Evolutionary conservation across 37 sponge, comb jelly and placozoan species (phyloP).

Genomic region (Crambe crambe): DNA sequence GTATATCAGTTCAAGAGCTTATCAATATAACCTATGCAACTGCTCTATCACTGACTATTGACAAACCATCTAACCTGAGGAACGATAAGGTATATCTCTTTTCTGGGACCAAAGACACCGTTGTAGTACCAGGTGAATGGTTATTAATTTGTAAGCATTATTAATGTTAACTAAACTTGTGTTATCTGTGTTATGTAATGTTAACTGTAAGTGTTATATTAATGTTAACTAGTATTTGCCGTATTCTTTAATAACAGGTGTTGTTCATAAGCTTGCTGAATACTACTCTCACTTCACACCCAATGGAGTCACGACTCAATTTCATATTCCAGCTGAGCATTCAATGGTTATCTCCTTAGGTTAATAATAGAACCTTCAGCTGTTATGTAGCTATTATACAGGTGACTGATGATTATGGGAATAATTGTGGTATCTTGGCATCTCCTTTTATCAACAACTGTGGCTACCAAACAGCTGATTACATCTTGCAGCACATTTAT

Average conservation of each 20-base stretch:
- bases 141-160: not conserved
- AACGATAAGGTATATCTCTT: slow-evolving; percentile 56
- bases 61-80: slow-evolving; percentile 33
- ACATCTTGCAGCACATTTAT: slow-evolving; percentile 74
- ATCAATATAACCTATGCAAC: slow-evolving; percentile 54
- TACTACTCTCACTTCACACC: slow-evolving; percentile 49
- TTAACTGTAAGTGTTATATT: too few species aligned
- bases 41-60: slow-evolving; percentile 50
- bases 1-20: slow-evolving; percentile 60
- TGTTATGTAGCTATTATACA: too few species aligned
- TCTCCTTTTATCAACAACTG: slow-evolving; percentile 85
- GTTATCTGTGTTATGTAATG: not conserved
- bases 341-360: slow-evolving; percentile 34
- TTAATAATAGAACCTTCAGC: too few species aligned
- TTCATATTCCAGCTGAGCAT: slow-evolving; percentile 70
- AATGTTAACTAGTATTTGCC: not conserved
- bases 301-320: slow-evolving; percentile 21
- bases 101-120: slow-evolving; percentile 68
- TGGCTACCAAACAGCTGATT: slow-evolving; percentile 55
- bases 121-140: slow-evolving; percentile 60
- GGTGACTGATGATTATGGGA: slow-evolving; percentile 76
- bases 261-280: slow-evolving; percentile 52
- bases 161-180: not conserved
- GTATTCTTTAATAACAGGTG: slow-evolving; percentile 30
- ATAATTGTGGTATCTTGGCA: slow-evolving; percentile 30